These are phyloP conservation scores for Philhelius pedissequus DNA, from an alignment of 2,888 invertebrate genomes.

Conservation along the genomic window DNA sequence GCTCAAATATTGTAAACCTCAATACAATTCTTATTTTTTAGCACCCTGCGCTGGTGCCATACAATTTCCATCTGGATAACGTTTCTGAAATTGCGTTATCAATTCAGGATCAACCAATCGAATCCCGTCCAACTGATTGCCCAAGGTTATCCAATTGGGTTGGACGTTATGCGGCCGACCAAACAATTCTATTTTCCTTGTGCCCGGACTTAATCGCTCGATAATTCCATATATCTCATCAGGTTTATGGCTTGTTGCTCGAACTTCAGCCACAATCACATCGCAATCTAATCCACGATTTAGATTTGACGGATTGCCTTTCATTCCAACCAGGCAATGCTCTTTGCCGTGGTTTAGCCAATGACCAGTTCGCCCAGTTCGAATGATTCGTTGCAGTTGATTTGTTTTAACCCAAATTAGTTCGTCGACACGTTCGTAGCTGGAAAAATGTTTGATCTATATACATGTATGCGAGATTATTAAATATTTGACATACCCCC, in stretches of 20 bases:
- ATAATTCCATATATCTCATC: constrained; percentile 99
- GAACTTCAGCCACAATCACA: constrained; percentile 98
- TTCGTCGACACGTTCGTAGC: constrained; percentile 96
- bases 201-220: constrained; percentile 96
- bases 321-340: constrained; percentile 97
- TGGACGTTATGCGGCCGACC: constrained; percentile 98
- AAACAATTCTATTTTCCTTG: constrained; percentile 97
- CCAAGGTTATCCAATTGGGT: constrained; percentile 98
- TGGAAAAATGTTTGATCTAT: constrained; percentile 7
- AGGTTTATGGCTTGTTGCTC: constrained; percentile 98
- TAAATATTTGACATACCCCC: constrained; percentile 86
- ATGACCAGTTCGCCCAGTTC: constrained; percentile 98
- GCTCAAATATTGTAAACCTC: not conserved
- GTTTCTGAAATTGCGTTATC: constrained; percentile 91
- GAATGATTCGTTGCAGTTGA: constrained; percentile 96
- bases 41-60: constrained; percentile 76
- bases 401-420: constrained; percentile 99
- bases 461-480: not conserved
- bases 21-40: constrained; percentile 54
- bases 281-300: constrained; percentile 98
- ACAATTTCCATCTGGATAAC: constrained; percentile 92
- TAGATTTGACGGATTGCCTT: constrained; percentile 93
- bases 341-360: constrained; percentile 99
- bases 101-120: constrained; percentile 94
- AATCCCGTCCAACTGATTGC: constrained; percentile 98